These are phyloP conservation scores for Dicerorhinus sumatrensis DNA, from an alignment of 2,113 vertebrate genomes.

Conservation along the genomic window DNA sequence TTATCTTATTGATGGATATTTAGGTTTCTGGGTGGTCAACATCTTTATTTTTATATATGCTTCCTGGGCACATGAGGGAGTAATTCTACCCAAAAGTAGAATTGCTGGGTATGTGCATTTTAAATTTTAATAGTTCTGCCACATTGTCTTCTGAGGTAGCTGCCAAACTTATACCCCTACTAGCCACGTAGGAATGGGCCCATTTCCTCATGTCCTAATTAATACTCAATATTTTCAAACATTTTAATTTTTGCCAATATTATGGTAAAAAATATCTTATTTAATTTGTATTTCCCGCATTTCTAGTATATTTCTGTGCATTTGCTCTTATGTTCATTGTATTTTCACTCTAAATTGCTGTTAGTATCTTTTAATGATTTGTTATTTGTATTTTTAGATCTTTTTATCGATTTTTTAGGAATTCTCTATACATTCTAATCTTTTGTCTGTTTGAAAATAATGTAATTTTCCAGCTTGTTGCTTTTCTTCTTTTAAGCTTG, in stretches of 20 bases:
- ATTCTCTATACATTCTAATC: conserved; percentile 3
- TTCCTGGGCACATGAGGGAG: not conserved
- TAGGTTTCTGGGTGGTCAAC: not conserved
- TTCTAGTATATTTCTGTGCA: conserved; percentile 46
- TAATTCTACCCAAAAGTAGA: conserved; percentile 53
- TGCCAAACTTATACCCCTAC: not conserved
- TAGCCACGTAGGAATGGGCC: not conserved
- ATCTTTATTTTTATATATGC: conserved; percentile 58
- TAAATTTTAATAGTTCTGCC: conserved; percentile 48
- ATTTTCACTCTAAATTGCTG: conserved; percentile 12
- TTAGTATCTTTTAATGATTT: conserved; percentile 50
- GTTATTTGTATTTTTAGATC: conserved; percentile 42
- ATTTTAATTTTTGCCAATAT: conserved; percentile 17
- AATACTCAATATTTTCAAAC: conserved; percentile 19
- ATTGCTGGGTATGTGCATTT: not conserved
- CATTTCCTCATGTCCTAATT: not conserved
- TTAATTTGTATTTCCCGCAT: not conserved
- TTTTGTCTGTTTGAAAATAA: conserved; percentile 33
- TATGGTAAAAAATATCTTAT: not conserved
- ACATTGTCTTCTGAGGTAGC: conserved; percentile 8
- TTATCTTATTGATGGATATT: not conserved
- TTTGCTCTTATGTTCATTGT: conserved; percentile 31
- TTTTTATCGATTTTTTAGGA: conserved; percentile 44
- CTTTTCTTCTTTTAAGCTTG: conserved; percentile 45
- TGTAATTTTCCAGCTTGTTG: conserved; percentile 42